Evolutionary conservation across 2,888 invertebrate species (phyloP).

Genomic region (Chironomus riparius): DNA sequence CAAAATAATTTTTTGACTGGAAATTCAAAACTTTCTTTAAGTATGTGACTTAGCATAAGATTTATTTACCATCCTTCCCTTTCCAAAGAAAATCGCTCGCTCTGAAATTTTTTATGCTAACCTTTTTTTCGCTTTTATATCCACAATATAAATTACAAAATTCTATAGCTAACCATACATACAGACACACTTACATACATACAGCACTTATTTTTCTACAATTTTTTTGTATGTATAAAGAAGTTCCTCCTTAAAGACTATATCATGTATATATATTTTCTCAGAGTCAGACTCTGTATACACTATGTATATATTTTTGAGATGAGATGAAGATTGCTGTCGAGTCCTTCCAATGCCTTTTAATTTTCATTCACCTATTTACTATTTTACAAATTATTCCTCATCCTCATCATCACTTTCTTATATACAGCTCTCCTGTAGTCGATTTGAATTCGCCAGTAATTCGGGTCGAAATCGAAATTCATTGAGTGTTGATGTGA

Average conservation of each 20-base stretch:
- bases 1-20: background rate
- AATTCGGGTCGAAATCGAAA: constrained; percentile 76
- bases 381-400: background rate
- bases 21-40: too few relatives aligned
- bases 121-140: background rate
- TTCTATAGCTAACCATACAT: background rate
- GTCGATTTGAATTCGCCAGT: constrained; percentile 77
- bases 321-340: background rate
- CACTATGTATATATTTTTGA: too few relatives aligned
- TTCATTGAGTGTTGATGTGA: constrained; percentile 69
- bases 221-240: background rate
- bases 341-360: background rate
- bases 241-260: background rate
- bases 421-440: constrained; percentile 89
- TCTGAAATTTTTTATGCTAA: background rate
- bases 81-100: background rate
- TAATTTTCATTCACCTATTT: background rate
- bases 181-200: background rate
- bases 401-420: constrained; percentile 28
- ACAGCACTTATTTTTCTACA: background rate
- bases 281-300: background rate
- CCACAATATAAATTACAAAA: background rate
- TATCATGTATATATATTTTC: background rate
- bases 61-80: too few relatives aligned
- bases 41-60: too few relatives aligned